Percentiles rank a stretch among this genome's conserved stretches.
phyloP scores from a whole-genome alignment of 2,888 invertebrate species.

The Xiphydria camelus region DNA sequence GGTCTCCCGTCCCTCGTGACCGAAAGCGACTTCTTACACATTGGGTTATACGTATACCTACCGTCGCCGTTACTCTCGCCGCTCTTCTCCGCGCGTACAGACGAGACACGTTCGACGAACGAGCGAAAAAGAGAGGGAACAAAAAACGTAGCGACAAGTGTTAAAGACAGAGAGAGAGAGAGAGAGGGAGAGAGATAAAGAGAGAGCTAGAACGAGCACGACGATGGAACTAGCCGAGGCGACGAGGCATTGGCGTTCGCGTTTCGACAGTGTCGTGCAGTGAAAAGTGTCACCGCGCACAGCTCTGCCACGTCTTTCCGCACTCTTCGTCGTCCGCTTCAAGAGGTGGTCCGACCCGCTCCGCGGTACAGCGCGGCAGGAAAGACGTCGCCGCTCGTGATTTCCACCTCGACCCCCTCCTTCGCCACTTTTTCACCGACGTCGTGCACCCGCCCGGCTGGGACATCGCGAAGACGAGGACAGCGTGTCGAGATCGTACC shows the following conservation, averaged over 20 bases:
- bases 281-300: too few species aligned
- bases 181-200: background rate
- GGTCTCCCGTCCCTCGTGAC: constrained; percentile 24
- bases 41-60: too few species aligned
- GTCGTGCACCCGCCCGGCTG: constrained; percentile 14
- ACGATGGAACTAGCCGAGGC: background rate
- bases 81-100: background rate
- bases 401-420: too few species aligned
- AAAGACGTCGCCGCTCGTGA: background rate
- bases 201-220: background rate
- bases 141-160: constrained; percentile 7
- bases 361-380: too few species aligned
- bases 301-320: too few species aligned
- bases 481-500: constrained; percentile 1
- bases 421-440: constrained; percentile 11
- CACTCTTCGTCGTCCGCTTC: too few species aligned
- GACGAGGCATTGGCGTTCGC: background rate
- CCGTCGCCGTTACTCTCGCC: too few species aligned
- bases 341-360: too few species aligned
- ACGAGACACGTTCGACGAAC: too few species aligned
- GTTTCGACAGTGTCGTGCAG: background rate
- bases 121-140: too few species aligned
- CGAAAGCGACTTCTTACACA: too few species aligned
- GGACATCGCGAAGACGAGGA: constrained; percentile 15
- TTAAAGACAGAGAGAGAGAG: background rate